Evolutionary conservation across 2,888 invertebrate genomes (phyloP).

Genomic region (Acrobasis suavella): DNA sequence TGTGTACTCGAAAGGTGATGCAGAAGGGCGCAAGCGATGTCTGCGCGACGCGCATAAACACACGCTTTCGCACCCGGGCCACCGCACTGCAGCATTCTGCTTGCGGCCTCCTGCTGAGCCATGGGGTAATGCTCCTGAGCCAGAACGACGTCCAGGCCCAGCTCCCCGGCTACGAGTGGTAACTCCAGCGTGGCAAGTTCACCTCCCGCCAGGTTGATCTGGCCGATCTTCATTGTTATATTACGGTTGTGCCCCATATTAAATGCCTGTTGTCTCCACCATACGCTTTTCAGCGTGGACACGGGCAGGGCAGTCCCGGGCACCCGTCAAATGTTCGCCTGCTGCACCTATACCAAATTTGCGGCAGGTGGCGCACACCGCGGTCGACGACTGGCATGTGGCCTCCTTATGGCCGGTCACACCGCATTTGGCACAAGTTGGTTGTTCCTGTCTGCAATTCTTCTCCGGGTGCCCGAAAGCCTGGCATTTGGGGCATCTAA

Average conservation of each 20-base stretch:
- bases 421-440: constrained; percentile 35
- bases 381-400: constrained; percentile 27
- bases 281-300: constrained; percentile 27
- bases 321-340: constrained; percentile 27
- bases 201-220: constrained; percentile 36
- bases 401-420: constrained; percentile 28
- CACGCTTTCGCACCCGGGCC: no score
- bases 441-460: constrained; percentile 28
- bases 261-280: neutral
- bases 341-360: constrained; percentile 27
- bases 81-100: no score
- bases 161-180: constrained; percentile 26
- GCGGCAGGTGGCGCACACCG: no score
- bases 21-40: no score
- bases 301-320: constrained; percentile 16
- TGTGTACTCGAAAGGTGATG: no score
- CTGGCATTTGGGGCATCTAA: no score
- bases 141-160: constrained; percentile 32
- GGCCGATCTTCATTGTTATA: constrained; percentile 26
- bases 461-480: constrained; percentile 44
- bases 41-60: no score
- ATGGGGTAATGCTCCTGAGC: constrained; percentile 41
- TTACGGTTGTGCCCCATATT: constrained; percentile 24
- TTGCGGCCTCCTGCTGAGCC: no score
- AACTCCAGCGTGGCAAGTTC: constrained; percentile 33